Conservation (phyloP, 2,113 vertebrate genomes). For the Atlantisia rogersi region DNA sequence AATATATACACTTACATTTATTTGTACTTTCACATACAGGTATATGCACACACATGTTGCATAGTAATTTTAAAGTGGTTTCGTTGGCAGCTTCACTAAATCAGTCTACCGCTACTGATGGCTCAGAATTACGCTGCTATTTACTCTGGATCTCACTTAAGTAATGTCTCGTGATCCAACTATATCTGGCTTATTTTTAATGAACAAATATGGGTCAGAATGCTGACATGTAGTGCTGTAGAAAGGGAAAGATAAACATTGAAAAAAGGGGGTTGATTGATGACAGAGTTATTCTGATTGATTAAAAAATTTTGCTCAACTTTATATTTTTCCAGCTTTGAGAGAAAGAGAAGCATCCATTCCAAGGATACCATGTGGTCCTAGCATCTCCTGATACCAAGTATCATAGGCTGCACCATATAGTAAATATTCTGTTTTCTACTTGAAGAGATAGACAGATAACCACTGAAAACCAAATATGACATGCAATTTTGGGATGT, state of each 20-base stretch:
- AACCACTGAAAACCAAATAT: slow-evolving; percentile 37
- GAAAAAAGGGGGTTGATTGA: slow-evolving; percentile 11
- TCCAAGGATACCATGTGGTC: neutral
- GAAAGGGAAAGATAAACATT: neutral
- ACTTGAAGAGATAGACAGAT: neutral
- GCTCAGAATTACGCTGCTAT: neutral
- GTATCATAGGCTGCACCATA: neutral
- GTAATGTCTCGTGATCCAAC: neutral
- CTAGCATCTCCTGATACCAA: neutral
- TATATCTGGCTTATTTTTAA: neutral
- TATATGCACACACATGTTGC: neutral
- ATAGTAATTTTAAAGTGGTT: neutral
- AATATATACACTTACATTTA: no score
- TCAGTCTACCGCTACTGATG: neutral
- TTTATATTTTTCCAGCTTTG: slow-evolving; percentile 8
- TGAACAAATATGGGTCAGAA: slow-evolving; percentile 13
- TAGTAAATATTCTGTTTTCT: slow-evolving; percentile 51
- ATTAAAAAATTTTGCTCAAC: neutral
- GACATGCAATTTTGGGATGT: neutral
- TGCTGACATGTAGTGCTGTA: neutral
- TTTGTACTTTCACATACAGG: neutral
- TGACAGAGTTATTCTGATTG: neutral
- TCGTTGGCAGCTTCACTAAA: neutral
- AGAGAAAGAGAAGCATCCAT: neutral
- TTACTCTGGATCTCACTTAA: neutral